Evolutionary conservation across 2,888 invertebrate genomes (phyloP), one percentile per base, ranked within the genome.

Genomic region (Stenodema calcarata): DNA sequence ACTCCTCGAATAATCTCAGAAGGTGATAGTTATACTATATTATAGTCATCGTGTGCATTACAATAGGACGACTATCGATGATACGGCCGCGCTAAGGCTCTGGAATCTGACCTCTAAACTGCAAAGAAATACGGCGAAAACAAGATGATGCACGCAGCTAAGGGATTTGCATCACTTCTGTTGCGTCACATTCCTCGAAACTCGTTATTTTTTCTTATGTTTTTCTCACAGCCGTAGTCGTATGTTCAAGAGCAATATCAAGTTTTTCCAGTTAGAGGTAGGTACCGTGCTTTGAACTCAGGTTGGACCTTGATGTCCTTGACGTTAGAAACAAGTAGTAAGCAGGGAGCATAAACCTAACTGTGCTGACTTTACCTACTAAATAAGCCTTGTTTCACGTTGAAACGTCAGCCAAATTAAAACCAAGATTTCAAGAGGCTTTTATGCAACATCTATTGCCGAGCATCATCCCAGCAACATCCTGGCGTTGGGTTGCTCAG

Each of bases 211-310:
- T 14, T 73, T 73, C 16, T 62, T 3, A 23, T 23, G 23, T 62
- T 62, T 62, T 23, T 62, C 18, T 23, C 23, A 11, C n/a, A 23
- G 62, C 23, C 23, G 62, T 18, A 18, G 23, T 62, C 9, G 18
- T 41, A 7, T 16, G 23, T 30, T 35, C 0, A 73, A 7, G 9
- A 80, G 44, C 50, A 50, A 54, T 50, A 54, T 80, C 80, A 80
- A 80, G 80, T 80, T 30, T 80, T 80, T 80, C 80, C 54, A 50
- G 80, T 80, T 54, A 30, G 47, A 9, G 54, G 80, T 14, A 28
- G 27, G 23, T 62, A 62, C 62, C 62, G 80, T 30, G 50, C 80
- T 54, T 80, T 80, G 79, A 80, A 80, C 80, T 28, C 80, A 3
- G 30, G 80, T 6, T 30, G 80, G 28, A 80, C 28, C 80, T 28